These are phyloP conservation scores for Eilema caniola DNA, from an alignment of 2,888 invertebrate genomes.

Conservation along the genomic window DNA sequence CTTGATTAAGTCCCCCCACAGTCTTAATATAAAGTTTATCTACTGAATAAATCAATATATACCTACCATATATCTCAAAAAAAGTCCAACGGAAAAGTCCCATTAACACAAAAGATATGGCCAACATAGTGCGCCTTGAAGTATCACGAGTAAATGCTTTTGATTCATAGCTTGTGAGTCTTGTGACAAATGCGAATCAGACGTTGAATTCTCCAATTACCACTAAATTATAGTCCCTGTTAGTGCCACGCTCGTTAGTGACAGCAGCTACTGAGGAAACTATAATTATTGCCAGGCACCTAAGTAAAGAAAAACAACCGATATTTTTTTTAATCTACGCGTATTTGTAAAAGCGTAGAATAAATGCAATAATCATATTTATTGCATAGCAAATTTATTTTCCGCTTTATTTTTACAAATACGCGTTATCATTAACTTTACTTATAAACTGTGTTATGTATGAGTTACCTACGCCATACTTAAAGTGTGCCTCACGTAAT, in stretches of 20 bases:
- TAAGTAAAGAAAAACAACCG: background rate
- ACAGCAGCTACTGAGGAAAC: background rate
- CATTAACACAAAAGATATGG: background rate
- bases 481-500: background rate
- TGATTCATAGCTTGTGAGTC: background rate
- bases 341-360: background rate
- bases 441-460: background rate
- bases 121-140: background rate
- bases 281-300: background rate
- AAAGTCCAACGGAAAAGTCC: background rate
- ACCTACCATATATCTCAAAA: background rate
- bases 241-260: background rate
- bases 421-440: no score
- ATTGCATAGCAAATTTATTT: no score
- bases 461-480: background rate
- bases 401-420: no score
- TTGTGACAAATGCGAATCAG: conserved; percentile 1
- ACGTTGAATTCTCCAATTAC: background rate
- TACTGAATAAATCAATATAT: no score
- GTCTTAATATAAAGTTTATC: background rate
- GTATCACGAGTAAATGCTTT: background rate
- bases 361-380: no score
- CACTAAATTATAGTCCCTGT: background rate
- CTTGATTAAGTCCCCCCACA: background rate
- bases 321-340: no score